phyloP scores from a whole-genome alignment of 2,797 vertebrate genomes.

The Molossus alvarezi region DNA sequence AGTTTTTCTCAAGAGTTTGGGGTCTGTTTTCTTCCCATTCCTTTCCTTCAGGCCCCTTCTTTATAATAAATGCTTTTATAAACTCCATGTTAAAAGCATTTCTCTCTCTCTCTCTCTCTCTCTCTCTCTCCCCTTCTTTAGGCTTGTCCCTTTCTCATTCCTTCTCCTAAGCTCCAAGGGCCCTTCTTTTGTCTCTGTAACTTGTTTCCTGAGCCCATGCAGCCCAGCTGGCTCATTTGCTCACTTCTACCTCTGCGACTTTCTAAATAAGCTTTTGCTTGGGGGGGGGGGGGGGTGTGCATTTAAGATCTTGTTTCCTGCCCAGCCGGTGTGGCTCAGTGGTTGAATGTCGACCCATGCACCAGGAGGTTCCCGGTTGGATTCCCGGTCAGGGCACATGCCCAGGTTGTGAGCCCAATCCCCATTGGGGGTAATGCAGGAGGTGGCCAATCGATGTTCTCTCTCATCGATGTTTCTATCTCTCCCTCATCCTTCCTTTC shows the following conservation, averaged over 20 bases:
- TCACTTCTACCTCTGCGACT: no score
- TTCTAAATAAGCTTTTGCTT: neutral
- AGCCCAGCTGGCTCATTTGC: no score
- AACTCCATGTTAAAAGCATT: constrained; percentile 15
- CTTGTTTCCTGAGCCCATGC: no score
- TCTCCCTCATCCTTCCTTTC: no score
- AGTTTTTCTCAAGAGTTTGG: constrained; percentile 31
- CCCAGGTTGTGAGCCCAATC: no score
- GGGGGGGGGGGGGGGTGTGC: neutral
- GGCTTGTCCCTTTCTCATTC: neutral
- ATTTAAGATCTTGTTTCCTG: neutral
- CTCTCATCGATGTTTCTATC: no score
- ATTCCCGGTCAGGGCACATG: no score
- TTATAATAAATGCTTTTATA: constrained; percentile 58
- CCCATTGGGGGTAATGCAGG: no score
- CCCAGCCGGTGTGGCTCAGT: no score
- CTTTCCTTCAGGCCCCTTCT: neutral
- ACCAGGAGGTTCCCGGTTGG: no score
- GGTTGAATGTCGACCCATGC: no score
- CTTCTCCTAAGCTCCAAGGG: neutral
- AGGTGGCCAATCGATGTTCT: no score
- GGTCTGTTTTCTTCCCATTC: neutral
- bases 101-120: neutral
- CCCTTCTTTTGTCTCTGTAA: neutral
- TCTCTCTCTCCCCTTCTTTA: neutral